phyloP scores from a whole-genome alignment of 1,140 invertebrate genomes.

The Archegozetes longisetosus region DNA sequence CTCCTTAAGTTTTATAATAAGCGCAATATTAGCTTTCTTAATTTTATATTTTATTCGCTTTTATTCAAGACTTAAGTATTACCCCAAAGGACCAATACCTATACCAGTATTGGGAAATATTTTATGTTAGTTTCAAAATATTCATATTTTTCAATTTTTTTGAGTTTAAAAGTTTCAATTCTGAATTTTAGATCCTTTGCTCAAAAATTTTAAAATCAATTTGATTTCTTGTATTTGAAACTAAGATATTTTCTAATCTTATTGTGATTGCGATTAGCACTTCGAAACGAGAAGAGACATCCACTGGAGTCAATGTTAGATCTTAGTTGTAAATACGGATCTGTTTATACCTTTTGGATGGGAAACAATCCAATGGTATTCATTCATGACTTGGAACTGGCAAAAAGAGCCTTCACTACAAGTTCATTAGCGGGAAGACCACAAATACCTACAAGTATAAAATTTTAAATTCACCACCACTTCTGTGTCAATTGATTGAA shows the following conservation, averaged over 20 bases:
- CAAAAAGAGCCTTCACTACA: background rate
- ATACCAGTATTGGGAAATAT: slow-evolving; percentile 3
- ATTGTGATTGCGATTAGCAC: background rate
- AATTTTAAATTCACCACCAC: no score
- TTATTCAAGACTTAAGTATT: background rate
- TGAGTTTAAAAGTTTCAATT: no score
- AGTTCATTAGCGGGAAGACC: background rate
- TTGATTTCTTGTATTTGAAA: background rate
- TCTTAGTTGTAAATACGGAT: background rate
- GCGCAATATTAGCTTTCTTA: no score
- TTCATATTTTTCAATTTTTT: background rate
- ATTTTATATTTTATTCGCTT: background rate
- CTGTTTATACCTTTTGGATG: slow-evolving; percentile 4
- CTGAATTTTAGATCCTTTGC: no score
- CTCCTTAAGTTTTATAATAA: no score
- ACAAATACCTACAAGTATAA: background rate
- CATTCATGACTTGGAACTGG: background rate
- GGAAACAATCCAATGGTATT: background rate
- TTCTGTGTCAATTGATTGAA: background rate
- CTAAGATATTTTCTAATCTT: background rate
- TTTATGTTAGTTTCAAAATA: background rate
- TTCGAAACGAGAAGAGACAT: background rate
- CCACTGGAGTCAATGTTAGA: background rate
- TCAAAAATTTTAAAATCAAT: no score
- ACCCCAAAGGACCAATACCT: background rate